Base-by-base conservation (phyloP, 2,888 invertebrate genomes). In the Andrena bicolor region DNA sequence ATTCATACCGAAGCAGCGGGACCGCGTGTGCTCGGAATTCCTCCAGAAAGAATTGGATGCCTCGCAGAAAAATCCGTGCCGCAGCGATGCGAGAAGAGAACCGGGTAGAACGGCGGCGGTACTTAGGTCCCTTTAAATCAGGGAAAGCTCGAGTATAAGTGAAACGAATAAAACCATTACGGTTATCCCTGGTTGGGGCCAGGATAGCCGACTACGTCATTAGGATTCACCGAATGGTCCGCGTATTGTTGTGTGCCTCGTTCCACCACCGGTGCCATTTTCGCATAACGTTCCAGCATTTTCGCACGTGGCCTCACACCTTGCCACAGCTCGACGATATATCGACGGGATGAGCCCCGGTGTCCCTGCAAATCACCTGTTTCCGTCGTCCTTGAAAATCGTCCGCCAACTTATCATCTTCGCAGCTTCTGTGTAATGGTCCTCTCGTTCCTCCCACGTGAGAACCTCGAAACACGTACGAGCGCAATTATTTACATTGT, bases 161-260 rank as follows among this genome's bases (percentile, higher is more conserved):
- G 88, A 91, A 91, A 91, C 88, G 88, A 89, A 90, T 90, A 90
- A 91, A 91, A 90, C 88, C 90, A 90, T 91, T 90, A 91, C 76
- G 86, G 88, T 90, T 90, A 90, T 90, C 88, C 79, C 70, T 41
- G 81, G 49, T 60, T 76, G 84, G 79, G 80, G 80, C 71, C 69
- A 83, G 86, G 78, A 90, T 89, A 90, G 90, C 89, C 88, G 83
- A 84, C 85, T 83, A 77, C 86, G 88, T 90, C 90, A 90, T 90
- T 90, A 90, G 90, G 88, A 89, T 90, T 86, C 76, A 58, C 79
- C 80, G 84, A 88, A 90, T 87, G 83, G 88, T 76, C 82, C 79
- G 70, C 79, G 81, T 74, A 83, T 83, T 77, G 75, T 84, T 81
- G 72, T 51, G 35, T 53, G 60, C 69, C 63, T 30, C 73, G 41